A percentile compares a stretch with the other conserved stretches of the same genome.
These are phyloP conservation scores for Penaeus indicus DNA, from an alignment of 1,140 invertebrate genomes.

Conservation along the genomic window DNA sequence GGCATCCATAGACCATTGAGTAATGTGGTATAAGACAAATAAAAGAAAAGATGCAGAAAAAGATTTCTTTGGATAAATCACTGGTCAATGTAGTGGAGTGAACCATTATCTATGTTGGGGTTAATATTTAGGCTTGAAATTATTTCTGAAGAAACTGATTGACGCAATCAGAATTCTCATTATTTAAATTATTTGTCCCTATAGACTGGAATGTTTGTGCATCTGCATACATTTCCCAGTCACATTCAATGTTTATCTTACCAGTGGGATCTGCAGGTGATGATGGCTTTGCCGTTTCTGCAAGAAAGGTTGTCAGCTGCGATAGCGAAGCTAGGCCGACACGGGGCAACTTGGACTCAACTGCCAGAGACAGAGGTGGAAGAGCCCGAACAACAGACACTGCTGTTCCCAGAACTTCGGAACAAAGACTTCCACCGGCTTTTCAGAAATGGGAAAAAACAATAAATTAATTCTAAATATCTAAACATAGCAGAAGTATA, in stretches of 20 bases:
- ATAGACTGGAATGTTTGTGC: too few species aligned
- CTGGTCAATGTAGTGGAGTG: too few species aligned
- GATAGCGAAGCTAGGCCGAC: slow-evolving; percentile 75
- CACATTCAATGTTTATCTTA: slow-evolving; percentile 29
- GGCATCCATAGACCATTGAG: too few species aligned
- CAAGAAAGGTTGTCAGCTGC: slow-evolving; percentile 75
- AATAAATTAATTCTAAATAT: background rate
- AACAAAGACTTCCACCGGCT: slow-evolving; percentile 69
- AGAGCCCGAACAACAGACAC: slow-evolving; percentile 74
- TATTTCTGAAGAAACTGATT: too few species aligned
- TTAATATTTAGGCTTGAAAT: too few species aligned
- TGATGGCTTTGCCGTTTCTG: slow-evolving; percentile 73
- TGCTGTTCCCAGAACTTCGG: slow-evolving; percentile 76
- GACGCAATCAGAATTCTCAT: too few species aligned
- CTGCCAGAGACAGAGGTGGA: slow-evolving; percentile 76
- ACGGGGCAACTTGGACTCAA: slow-evolving; percentile 75
- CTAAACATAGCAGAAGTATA: too few species aligned
- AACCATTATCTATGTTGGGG: too few species aligned
- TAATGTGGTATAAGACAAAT: background rate
- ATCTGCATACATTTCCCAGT: background rate
- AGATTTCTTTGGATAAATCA: too few species aligned
- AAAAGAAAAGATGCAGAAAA: background rate
- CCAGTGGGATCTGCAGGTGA: slow-evolving; percentile 74
- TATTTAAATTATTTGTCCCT: too few species aligned
- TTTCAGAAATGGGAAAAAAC: background rate